Evolutionary conservation across 2,888 invertebrate genomes (phyloP), one percentile per base, ranked within the genome.

Genomic region (Rhopalosiphum nymphaeae): DNA sequence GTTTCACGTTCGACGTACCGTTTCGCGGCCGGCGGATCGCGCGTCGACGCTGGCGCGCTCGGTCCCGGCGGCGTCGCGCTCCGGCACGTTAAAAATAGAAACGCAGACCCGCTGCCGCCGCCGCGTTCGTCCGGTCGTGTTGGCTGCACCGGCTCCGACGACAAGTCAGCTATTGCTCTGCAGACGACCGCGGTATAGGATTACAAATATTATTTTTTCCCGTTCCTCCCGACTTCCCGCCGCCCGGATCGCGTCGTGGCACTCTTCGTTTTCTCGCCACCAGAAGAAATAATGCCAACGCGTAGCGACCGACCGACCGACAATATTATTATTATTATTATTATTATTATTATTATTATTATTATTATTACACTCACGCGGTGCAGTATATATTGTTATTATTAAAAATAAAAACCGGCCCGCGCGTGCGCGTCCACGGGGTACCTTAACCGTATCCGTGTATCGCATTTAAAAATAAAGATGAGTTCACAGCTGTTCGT

Each of bases 61-160:
- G 36, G 56, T 10, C 25, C 56, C 42, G 29, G 25, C 29, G 46
- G 21, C 57, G 16, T 36, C 61, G 46, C 46, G 67, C n/a, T 67
- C 10, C 26, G 57, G 29, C 57, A 13, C 89, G 89, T 16, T 90
- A 90, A 90, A 90, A 90, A 90, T 90, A 90, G 90, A 90, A 1
- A 36, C 90, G 61, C 67, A 0, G 46, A 21, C 16, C 78, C 78
- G 78, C 89, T 67, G 89, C 90, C 46, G 61, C 90, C 46, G 61
- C 57, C 29, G 57, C 67, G n/a, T n/a, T n/a, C 67, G 78, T 36
- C 78, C 78, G 78, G 36, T 21, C 25, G 89, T n/a, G 42, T 26
- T 29, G 44, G 78, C 78, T 49, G 42, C 67, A 49, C 90, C 67
- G 67, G 49, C 67, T 13, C 36, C 67, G 90, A 10, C 90, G 46